Evolutionary conservation across 2,888 invertebrate genomes (phyloP), one percentile per base, ranked within the genome.

Genomic region (Pyrocoelia pectoralis): DNA sequence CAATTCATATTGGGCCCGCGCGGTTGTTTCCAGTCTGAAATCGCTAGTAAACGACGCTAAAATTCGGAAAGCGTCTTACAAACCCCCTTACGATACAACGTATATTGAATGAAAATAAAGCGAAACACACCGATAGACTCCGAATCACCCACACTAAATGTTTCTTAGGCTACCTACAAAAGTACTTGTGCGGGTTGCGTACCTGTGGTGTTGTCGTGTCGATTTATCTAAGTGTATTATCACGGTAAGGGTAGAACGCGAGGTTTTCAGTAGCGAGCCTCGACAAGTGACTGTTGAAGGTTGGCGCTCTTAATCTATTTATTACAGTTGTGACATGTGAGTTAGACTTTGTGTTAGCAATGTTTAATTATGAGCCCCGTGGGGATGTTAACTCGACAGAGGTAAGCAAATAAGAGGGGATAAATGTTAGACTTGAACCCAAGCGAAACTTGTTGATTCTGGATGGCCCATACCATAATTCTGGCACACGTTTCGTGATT

Each of bases 371-470:
- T 57, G 60, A 66, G 66, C 53, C 61, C 60, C 54, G 67, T 65
- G 65, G 67, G 66, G 68, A 67, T 66, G 69, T 49, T 58, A 65
- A 54, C 24, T 38, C 48, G 46, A 56, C 59, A 65, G 63, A 68
- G 68, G 70, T 67, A 68, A 67, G 70, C 51, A 40, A 40, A 14
- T 19, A 49, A 41, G 64, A 65, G 58, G 65, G 64, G 65, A 63
- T 56, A 55, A 64, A n/a, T n/a, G n/a, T n/a, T n/a, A n/a, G n/a
- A 56, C 59, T 63, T 56, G 63, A 57, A 53, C 52, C 55, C 50
- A 58, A 60, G 63, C 65, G 66, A 63, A 67, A 68, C 70, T 72
- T 72, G 72, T 72, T 72, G 72, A 70, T 72, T 41, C 41, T 14
- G 41, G 13, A 13, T 41, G 41, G 14, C n/a, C n/a, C n/a, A n/a